phyloP scores from a whole-genome alignment of 2,797 vertebrate species.

The Leucoraja ocellata region DNA sequence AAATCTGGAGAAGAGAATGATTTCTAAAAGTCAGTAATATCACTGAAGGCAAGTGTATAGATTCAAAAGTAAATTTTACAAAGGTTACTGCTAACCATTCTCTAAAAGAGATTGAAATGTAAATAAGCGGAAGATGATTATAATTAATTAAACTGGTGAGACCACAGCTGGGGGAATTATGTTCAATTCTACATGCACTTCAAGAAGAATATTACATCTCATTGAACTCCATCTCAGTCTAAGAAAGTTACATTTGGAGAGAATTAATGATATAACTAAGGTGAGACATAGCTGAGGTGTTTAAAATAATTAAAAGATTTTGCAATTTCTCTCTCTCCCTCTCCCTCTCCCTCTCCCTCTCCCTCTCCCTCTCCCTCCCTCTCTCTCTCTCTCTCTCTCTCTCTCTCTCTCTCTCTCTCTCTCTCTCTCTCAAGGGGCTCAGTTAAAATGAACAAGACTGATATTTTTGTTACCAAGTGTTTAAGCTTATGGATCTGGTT shows the following conservation, averaged over 20 bases:
- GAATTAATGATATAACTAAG: not conserved
- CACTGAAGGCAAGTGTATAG: not conserved
- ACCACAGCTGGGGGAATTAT: not conserved
- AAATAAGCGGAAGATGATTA: not conserved
- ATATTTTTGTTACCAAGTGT: not conserved
- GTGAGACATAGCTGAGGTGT: not conserved
- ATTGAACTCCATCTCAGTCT: not conserved
- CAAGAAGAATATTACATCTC: not conserved
- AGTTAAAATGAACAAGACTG: not conserved
- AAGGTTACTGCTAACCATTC: not conserved
- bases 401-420: no score
- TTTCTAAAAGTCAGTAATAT: not conserved
- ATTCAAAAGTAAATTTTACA: not conserved
- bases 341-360: no score
- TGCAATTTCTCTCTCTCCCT: no score
- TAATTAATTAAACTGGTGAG: not conserved
- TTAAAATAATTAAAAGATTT: not conserved
- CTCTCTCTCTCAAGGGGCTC: not conserved
- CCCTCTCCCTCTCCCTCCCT: no score
- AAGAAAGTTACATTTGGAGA: not conserved
- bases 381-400: no score
- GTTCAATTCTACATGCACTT: not conserved
- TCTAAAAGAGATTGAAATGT: not conserved
- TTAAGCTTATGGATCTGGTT: not conserved
- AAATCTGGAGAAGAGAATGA: not conserved